A percentile compares a stretch with the other conserved stretches of the same genome.
These are phyloP conservation scores for Leptodirus hochenwartii DNA, from an alignment of 2,888 invertebrate genomes.

Conservation along the genomic window DNA sequence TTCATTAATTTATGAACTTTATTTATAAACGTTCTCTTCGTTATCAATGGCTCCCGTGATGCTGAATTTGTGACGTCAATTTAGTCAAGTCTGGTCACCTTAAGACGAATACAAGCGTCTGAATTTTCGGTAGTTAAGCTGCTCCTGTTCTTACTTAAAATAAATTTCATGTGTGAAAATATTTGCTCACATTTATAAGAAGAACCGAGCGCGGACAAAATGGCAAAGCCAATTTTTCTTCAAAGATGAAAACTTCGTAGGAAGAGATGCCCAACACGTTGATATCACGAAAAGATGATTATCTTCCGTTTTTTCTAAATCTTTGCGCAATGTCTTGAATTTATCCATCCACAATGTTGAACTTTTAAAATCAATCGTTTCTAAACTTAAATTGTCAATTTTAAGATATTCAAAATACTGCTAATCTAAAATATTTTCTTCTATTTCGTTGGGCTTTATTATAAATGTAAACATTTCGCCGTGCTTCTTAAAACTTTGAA, in stretches of 20 bases:
- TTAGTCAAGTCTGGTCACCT: conserved; percentile 10
- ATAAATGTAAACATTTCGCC: too few species aligned
- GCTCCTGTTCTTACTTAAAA: conserved; percentile 12
- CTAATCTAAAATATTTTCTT: conserved; percentile 9
- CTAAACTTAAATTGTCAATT: conserved; percentile 9
- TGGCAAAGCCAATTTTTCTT: conserved; percentile 13
- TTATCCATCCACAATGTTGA: conserved; percentile 11
- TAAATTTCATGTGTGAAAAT: conserved; percentile 13
- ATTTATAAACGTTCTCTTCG: conserved; percentile 9
- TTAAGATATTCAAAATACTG: conserved; percentile 10
- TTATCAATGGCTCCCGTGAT: conserved; percentile 8
- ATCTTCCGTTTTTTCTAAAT: conserved; percentile 12
- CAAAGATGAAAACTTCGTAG: conserved; percentile 12
- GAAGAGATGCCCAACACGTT: conserved; percentile 13
- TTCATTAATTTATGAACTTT: too few species aligned
- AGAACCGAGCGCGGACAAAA: conserved; percentile 12
- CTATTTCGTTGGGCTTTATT: too few species aligned
- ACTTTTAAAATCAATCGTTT: conserved; percentile 11
- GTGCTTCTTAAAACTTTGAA: too few species aligned
- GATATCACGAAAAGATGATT: conserved; percentile 11
- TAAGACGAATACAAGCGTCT: conserved; percentile 12
- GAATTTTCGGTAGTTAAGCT: conserved; percentile 12
- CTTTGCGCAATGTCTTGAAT: conserved; percentile 12
- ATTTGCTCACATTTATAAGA: conserved; percentile 13
- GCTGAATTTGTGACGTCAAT: conserved; percentile 11